A percentile compares a stretch with the other conserved stretches of the same genome.
These are phyloP conservation scores for Conus betulinus DNA, from an alignment of 1,140 invertebrate genomes.

Conservation along the genomic window DNA sequence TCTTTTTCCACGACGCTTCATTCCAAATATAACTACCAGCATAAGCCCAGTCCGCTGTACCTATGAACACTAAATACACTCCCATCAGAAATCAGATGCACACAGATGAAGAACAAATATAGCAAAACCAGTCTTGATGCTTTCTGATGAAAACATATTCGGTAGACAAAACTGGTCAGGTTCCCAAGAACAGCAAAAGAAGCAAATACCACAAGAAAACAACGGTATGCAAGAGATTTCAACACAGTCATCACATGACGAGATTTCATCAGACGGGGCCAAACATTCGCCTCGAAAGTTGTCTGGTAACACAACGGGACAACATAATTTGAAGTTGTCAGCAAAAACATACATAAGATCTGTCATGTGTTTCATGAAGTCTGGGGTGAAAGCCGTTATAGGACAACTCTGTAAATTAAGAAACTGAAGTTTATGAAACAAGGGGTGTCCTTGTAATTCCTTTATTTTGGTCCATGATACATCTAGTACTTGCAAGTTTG, in stretches of 20 bases:
- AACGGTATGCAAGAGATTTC: not conserved
- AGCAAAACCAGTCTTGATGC: not conserved
- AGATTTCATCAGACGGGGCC: not conserved
- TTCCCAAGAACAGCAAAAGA: not conserved
- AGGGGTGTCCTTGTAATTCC: not conserved
- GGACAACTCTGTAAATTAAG: not conserved
- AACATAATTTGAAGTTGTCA: not conserved
- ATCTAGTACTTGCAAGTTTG: not conserved
- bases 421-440: not conserved
- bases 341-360: not conserved
- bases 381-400: not conserved
- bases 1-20: not conserved
- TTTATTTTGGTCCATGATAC: not conserved
- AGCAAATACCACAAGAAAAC: not conserved
- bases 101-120: not conserved
- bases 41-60: not conserved
- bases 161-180: not conserved
- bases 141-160: not conserved
- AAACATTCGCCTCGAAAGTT: not conserved
- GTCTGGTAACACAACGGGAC: not conserved
- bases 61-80: not conserved
- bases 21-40: not conserved
- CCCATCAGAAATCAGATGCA: not conserved
- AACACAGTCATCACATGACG: not conserved
- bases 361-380: not conserved